Evolutionary conservation across 2,797 vertebrate species (phyloP).

Genomic region (Rhabdophis nuchalis): DNA sequence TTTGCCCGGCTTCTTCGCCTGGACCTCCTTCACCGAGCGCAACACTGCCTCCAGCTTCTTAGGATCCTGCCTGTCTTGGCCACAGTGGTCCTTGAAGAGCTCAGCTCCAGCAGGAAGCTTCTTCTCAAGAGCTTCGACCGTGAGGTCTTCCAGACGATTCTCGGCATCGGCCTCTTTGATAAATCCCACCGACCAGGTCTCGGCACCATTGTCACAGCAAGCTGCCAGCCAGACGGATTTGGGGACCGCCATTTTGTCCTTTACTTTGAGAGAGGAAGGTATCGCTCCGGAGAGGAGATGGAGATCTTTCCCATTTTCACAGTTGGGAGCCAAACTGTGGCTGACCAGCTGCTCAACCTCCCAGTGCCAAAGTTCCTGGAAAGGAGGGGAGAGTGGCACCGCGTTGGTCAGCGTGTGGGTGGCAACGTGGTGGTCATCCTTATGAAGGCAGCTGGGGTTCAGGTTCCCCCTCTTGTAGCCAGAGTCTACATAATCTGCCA

Average conservation of each 20-base stretch:
- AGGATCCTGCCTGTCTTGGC: conserved; percentile 51
- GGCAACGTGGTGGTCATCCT: conserved; percentile 53
- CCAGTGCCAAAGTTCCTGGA: conserved; percentile 69
- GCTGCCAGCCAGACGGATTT: conserved; percentile 74
- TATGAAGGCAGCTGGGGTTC: conserved; percentile 64
- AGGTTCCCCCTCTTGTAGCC: conserved; percentile 67
- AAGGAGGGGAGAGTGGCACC: conserved; percentile 58
- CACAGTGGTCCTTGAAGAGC: conserved; percentile 69
- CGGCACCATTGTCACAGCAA: conserved; percentile 64
- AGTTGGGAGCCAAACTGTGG: conserved; percentile 66
- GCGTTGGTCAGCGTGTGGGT: conserved; percentile 67
- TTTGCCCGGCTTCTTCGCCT: conserved; percentile 49
- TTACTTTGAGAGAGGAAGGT: conserved; percentile 62
- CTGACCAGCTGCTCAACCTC: conserved; percentile 63
- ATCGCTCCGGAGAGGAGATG: conserved; percentile 68
- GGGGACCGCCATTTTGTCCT: conserved; percentile 66
- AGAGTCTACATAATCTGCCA: conserved; percentile 66
- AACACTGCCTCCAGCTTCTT: conserved; percentile 62
- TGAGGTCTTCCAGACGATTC: conserved; percentile 63
- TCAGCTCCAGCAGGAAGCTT: conserved; percentile 53
- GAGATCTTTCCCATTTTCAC: conserved; percentile 57
- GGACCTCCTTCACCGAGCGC: conserved; percentile 60
- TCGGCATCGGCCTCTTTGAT: conserved; percentile 48
- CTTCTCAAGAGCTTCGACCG: conserved; percentile 66
- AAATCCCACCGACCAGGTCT: conserved; percentile 73